phyloP scores from a whole-genome alignment of 2,113 vertebrate species.

The Vicugna pacos region DNA sequence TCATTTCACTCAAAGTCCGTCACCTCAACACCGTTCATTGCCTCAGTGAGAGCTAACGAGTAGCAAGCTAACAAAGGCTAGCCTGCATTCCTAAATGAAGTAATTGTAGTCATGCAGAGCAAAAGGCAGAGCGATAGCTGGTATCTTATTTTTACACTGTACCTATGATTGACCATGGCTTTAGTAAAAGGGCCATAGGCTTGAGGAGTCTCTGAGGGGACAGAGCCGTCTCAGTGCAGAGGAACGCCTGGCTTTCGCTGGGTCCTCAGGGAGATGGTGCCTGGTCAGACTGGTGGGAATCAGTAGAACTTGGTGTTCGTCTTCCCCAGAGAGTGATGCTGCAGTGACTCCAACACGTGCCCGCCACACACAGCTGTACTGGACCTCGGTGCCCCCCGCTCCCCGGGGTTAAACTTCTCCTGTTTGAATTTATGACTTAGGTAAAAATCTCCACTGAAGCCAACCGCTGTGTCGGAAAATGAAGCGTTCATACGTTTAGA shows the following conservation, averaged over 20 bases:
- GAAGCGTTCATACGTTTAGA: neutral
- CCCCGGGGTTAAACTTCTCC: conserved; percentile 57
- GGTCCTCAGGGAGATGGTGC: conserved; percentile 55
- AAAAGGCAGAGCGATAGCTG: conserved; percentile 85
- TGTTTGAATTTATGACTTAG: conserved; percentile 26
- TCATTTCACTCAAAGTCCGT: conserved; percentile 69
- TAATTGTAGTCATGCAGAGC: conserved; percentile 83
- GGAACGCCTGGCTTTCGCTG: conserved; percentile 71
- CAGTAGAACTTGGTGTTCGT: conserved; percentile 46
- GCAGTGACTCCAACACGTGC: conserved; percentile 69
- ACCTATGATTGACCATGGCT: conserved; percentile 83
- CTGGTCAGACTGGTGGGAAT: conserved; percentile 44
- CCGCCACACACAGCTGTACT: neutral
- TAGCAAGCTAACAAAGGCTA: conserved; percentile 84
- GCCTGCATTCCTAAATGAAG: conserved; percentile 83
- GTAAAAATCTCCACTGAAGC: conserved; percentile 30
- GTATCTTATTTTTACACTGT: conserved; percentile 77
- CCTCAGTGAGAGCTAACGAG: conserved; percentile 81
- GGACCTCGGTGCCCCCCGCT: neutral
- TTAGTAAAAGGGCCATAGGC: conserved; percentile 81
- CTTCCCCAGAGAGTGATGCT: conserved; percentile 14
- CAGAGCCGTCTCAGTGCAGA: neutral
- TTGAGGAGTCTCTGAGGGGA: conserved; percentile 73
- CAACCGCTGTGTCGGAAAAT: conserved; percentile 29
- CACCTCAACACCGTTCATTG: conserved; percentile 76